Evolutionary conservation across 2,113 vertebrate species (phyloP), one percentile per base, ranked within the genome.

Genomic region (Chelonoidis abingdonii): DNA sequence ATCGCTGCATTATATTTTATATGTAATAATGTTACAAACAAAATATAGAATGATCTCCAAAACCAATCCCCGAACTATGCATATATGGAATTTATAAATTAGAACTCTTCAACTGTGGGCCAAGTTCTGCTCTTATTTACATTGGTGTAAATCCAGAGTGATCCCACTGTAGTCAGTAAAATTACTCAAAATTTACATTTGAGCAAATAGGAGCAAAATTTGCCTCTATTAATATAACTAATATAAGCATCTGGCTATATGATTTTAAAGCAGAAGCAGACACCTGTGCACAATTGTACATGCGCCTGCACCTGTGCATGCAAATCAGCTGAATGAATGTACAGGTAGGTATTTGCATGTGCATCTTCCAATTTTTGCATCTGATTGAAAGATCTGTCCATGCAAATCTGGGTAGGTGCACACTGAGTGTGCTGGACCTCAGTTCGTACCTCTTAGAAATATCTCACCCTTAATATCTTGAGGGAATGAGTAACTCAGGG

Each of bases 21-120:
- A 47, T 24, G 38, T 41, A 94, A 96, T 90, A 38, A 47, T 90
- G 85, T 87, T 94, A 96, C 41, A 96, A 96, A 95, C 80, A 84
- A 96, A 95, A 88, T 84, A 93, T 2, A 91, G 80, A 96, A 78
- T 57, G n/a, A 3, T 85, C 19, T 69, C 90, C 87, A 81, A 62
- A 94, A 87, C 14, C 4, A 75, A 19, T 87, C 54, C 54, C 25
- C 27, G 49, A 90, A 86, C 22, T 93, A 49, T 52, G 91, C 91
- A 57, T 27, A 97, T 91, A 95, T 52, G 69, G 72, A 86, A 50
- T 72, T 90, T 86, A 85, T 44, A 94, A 88, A 96, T 1, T 21
- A 2, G 56, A 92, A 27, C 38, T 79, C 65, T 90, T 82, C 86
- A 94, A 50, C 8, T 25, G 41, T 84, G 49, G 47, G 29, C 86